Evolutionary conservation across 2,797 vertebrate species (phyloP).

Genomic region (Leptoclinus maculatus): DNA sequence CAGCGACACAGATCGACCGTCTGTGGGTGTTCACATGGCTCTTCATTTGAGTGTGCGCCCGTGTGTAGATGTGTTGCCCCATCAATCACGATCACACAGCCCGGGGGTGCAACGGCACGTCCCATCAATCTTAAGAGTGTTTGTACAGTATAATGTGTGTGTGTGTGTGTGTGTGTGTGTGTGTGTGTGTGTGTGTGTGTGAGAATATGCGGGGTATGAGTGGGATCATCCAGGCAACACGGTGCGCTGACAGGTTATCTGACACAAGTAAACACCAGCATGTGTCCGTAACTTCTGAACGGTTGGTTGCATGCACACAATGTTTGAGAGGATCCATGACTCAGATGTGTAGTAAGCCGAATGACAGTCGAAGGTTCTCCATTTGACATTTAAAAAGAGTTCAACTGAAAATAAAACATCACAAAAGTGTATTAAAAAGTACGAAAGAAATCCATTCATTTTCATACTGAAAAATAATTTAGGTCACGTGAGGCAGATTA

Average conservation of each 20-base stretch:
- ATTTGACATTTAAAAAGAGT: background rate
- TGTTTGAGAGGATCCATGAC: constrained; percentile 16
- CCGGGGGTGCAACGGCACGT: constrained; percentile 19
- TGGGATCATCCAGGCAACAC: constrained; percentile 18
- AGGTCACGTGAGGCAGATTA: background rate
- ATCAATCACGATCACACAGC: constrained; percentile 49
- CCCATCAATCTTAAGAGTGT: constrained; percentile 41
- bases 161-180: background rate
- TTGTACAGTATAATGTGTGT: background rate
- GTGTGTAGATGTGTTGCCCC: background rate
- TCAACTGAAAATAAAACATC: background rate
- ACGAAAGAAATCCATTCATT: background rate
- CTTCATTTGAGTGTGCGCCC: constrained; percentile 5
- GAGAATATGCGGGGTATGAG: constrained; percentile 1
- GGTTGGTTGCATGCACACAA: constrained; percentile 6
- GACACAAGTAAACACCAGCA: constrained; percentile 39
- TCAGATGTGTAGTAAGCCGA: constrained; percentile 11
- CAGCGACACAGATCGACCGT: constrained; percentile 6
- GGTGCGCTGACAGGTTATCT: constrained; percentile 35
- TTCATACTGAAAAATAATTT: background rate
- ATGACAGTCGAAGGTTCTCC: background rate
- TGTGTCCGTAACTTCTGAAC: constrained; percentile 15
- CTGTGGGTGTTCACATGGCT: constrained; percentile 10
- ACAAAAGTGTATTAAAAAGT: background rate
- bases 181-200: background rate